A percentile compares a stretch with the other conserved stretches of the same genome.
Conservation (phyloP, 2,113 vertebrate species). For the Oryzias melastigma region DNA sequence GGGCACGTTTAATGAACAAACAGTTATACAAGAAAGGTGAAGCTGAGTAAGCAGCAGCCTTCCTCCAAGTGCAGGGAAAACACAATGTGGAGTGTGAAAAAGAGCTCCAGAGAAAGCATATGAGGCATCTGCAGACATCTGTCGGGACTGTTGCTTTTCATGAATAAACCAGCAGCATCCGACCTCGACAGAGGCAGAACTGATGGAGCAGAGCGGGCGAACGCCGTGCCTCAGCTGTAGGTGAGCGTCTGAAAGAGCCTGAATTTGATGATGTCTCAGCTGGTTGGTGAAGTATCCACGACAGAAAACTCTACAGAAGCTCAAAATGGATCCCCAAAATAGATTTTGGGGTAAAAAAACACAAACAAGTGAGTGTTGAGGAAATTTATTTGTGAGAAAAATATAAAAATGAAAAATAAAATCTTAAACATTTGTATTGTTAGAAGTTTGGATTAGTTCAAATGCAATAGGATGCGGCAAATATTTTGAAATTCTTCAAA, state of each 20-base stretch:
- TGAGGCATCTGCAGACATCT: constrained; percentile 33
- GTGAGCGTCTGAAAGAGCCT: neutral
- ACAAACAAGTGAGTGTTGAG: too few relatives aligned
- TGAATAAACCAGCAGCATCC: constrained; percentile 58
- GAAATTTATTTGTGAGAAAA: too few relatives aligned
- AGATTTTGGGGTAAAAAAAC: too few relatives aligned
- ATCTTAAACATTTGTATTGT: too few relatives aligned
- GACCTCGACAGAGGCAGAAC: constrained; percentile 19
- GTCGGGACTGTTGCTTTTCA: constrained; percentile 43
- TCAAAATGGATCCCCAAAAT: too few relatives aligned
- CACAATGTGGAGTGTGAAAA: neutral
- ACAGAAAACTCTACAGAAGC: too few relatives aligned
- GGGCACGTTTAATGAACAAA: constrained; percentile 8
- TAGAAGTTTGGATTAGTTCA: too few relatives aligned
- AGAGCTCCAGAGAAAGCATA: constrained; percentile 5
- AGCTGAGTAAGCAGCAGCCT: constrained; percentile 10
- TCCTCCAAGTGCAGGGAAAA: neutral
- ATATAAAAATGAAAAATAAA: too few relatives aligned
- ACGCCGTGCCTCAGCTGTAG: constrained; percentile 10
- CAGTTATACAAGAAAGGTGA: neutral
- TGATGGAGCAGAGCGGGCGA: constrained; percentile 32
- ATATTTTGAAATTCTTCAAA: too few relatives aligned
- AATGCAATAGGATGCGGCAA: too few relatives aligned
- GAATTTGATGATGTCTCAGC: neutral
- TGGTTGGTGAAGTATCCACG: too few relatives aligned